Conservation (phyloP, 2,797 vertebrate genomes). For the Discoglossus pictus region DNA sequence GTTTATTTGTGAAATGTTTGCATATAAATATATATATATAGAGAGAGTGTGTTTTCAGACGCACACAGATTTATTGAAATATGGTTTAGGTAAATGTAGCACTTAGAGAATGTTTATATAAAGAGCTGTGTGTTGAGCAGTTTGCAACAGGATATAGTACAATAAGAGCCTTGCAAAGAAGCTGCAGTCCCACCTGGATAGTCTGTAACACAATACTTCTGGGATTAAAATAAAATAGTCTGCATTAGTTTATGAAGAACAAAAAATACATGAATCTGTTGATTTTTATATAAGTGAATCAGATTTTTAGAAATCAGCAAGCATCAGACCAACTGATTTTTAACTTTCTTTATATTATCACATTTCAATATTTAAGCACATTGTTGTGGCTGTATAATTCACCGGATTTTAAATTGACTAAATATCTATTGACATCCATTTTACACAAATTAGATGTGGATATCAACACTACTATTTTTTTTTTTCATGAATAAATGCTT, state of each 20-base stretch:
- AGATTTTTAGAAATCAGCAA: constrained; percentile 42
- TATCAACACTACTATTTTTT: constrained; percentile 12
- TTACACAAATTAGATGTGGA: neutral
- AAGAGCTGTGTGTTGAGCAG: constrained; percentile 68
- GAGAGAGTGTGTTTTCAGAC: constrained; percentile 52
- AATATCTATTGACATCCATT: constrained; percentile 27
- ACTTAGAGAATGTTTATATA: constrained; percentile 74
- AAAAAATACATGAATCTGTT: constrained; percentile 58
- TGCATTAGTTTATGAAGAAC: neutral
- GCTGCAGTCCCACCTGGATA: constrained; percentile 65
- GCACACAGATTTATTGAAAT: constrained; percentile 64
- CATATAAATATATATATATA: too few species aligned
- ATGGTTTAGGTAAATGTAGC: constrained; percentile 74
- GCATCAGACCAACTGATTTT: neutral
- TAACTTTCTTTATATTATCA: neutral
- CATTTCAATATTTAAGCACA: neutral
- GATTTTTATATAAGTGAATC: constrained; percentile 57
- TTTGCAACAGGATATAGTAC: constrained; percentile 68
- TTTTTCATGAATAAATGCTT: constrained; percentile 3
- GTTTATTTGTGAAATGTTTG: constrained; percentile 63
- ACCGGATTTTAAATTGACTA: constrained; percentile 60
- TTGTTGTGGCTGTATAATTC: constrained; percentile 9
- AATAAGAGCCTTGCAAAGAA: constrained; percentile 66
- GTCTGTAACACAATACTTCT: constrained; percentile 56
- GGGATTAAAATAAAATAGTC: constrained; percentile 60